Base-by-base conservation (phyloP, 1,140 invertebrate genomes). In the Aricia agestis region DNA sequence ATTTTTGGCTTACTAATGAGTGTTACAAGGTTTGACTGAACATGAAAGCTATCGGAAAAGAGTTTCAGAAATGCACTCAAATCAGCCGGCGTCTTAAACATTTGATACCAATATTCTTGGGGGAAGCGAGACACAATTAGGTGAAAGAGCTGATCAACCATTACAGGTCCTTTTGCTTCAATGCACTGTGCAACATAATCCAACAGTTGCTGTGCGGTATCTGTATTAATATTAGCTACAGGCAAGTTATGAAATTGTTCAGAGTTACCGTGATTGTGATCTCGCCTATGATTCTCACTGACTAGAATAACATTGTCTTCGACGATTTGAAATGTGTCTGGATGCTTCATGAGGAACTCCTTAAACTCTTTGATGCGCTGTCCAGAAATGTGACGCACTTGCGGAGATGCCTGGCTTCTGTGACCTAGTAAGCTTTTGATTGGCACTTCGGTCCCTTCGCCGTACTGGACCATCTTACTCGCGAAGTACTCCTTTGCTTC, bases 401-500 rank as follows among this genome's bases (percentile, higher is more conserved):
- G 98, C 7, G 97, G 97, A 41, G 97, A 97, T 11, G 98, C 98
- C 91, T 98, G 97, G 59, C 97, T 98, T 72, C 97, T 93, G 92
- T 99, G 98, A 0, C 98, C 98, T 17, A 98, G 92, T 58, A 99
- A 93, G 89, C 97, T 98, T 89, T 97, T 97, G 36, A 99, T 98
- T 9, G 98, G 97, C 58, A 98, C 97, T 93, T 98, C 96, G 5
- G 96, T 97, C 72, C 97, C 96, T 74, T 95, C 94, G 52, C 97
- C 97, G 90, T 98, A 98, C 87, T 98, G 96, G 66, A 96, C 93
- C 81, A 98, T 94, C 92, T 98, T 98, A 82, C 96, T 95, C 15
- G 96, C 95, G 92, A 99, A 99, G 93, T 99, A 99, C 85, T 98
- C 96, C 72, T 98, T 97, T 32, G 98, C 98, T 92, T 98, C 97